phyloP scores from a whole-genome alignment of 2,888 invertebrate genomes.

The Deilephila porcellus region DNA sequence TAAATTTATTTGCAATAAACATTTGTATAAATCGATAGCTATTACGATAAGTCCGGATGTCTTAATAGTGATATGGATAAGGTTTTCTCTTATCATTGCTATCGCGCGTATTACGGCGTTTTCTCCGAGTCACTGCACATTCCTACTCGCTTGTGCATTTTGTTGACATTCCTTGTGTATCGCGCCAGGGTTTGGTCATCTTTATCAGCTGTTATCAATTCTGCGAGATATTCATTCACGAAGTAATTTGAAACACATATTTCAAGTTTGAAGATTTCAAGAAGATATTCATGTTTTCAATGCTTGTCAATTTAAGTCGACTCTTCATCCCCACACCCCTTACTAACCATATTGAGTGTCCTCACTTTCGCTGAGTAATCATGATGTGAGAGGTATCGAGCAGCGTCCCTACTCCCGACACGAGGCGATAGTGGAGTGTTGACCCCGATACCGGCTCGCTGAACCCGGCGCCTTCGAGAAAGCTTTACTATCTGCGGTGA shows the following conservation, averaged over 20 bases:
- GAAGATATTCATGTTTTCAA: too few relatives aligned
- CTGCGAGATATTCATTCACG: background rate
- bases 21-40: conserved; percentile 7
- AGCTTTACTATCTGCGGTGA: background rate
- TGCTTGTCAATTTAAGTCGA: too few relatives aligned
- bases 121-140: conserved; percentile 1
- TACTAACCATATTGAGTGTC: background rate
- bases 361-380: background rate
- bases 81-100: background rate
- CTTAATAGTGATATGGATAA: conserved; percentile 19
- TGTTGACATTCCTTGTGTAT: background rate
- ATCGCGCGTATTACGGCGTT: conserved; percentile 17
- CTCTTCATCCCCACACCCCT: too few relatives aligned
- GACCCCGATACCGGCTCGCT: background rate
- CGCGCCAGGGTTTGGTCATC: background rate
- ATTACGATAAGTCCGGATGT: conserved; percentile 18
- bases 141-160: background rate
- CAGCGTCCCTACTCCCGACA: background rate
- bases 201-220: conserved; percentile 6
- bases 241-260: background rate
- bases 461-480: background rate
- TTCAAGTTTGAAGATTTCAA: too few relatives aligned
- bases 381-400: background rate
- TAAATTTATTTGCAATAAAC: background rate
- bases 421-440: background rate